Percentiles rank a stretch among this genome's conserved stretches.
phyloP scores from a whole-genome alignment of 2,888 invertebrate species.

The Drosophila cognata region DNA sequence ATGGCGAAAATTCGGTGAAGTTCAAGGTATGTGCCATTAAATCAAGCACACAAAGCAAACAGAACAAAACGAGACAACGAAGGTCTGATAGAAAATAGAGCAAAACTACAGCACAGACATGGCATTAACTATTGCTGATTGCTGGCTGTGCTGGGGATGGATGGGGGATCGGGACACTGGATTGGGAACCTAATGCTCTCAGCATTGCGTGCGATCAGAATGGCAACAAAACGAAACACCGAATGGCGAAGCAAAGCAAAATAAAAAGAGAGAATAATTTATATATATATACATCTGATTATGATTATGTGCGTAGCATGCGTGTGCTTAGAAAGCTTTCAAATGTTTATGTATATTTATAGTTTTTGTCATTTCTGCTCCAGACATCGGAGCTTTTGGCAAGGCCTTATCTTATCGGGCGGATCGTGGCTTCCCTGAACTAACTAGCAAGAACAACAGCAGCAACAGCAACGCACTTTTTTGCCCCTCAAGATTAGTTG shows the following conservation, averaged over 20 bases:
- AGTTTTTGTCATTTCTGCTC: conserved; percentile 1
- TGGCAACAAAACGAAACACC: conserved; percentile 19
- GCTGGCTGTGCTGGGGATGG: not conserved
- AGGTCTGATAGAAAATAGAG: conserved; percentile 12
- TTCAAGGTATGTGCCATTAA: conserved; percentile 81
- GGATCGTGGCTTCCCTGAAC: conserved; percentile 71
- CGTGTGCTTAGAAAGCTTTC: conserved; percentile 43
- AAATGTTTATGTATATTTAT: conserved; percentile 1
- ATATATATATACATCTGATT: not conserved
- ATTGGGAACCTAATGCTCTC: conserved; percentile 5
- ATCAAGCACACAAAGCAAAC: conserved; percentile 46
- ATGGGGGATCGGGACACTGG: not conserved
- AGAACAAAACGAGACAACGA: conserved; percentile 12
- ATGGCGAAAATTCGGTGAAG: conserved; percentile 83
- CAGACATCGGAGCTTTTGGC: conserved; percentile 35
- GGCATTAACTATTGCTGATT: conserved; percentile 46
- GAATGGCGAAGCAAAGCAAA: conserved; percentile 30
- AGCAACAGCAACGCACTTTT: conserved; percentile 55
- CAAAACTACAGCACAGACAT: conserved; percentile 31
- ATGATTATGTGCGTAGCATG: conserved; percentile 25
- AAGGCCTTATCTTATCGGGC: conserved; percentile 67
- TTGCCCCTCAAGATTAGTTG: conserved; percentile 45
- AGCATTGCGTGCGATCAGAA: conserved; percentile 41
- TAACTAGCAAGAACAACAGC: conserved; percentile 46
- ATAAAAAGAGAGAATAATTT: not conserved